phyloP scores from a whole-genome alignment of 1,140 invertebrate genomes.

The Drosophila parvula region DNA sequence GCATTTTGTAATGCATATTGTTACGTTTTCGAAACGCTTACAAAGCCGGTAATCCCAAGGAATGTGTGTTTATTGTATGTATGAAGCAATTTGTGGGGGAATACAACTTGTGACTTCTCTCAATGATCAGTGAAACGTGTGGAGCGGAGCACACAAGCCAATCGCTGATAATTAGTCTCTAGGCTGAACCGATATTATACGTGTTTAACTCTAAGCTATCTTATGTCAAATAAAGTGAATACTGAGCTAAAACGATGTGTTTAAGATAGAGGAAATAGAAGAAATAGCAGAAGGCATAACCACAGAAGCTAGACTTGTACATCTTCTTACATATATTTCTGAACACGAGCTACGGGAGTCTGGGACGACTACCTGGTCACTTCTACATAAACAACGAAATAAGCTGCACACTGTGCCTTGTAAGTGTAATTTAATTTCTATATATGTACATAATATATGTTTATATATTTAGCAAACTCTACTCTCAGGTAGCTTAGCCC shows the following conservation, averaged over 20 bases:
- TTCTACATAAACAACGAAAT: no score
- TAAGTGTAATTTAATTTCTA: no score
- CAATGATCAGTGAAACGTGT: background rate
- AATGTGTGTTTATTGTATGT: background rate
- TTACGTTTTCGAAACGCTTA: constrained; percentile 27
- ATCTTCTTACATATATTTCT: no score
- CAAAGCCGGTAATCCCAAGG: constrained; percentile 13
- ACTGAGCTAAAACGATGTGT: constrained; percentile 5
- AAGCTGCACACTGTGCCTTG: no score
- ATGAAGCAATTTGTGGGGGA: constrained; percentile 1
- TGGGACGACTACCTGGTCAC: no score
- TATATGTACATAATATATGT: no score
- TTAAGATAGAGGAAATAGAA: no score
- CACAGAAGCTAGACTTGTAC: no score
- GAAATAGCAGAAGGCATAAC: no score
- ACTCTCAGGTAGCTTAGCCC: background rate
- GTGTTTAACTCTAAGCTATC: constrained; percentile 24
- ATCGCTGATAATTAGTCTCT: background rate
- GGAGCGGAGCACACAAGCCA: background rate
- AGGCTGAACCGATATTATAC: constrained; percentile 24
- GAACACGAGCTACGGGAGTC: no score
- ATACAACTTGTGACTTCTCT: background rate
- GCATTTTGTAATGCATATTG: constrained; percentile 33
- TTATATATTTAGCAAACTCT: background rate
- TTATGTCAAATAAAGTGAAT: constrained; percentile 22